Evolutionary conservation across 2,113 vertebrate species (phyloP), one percentile per base, ranked within the genome.

Genomic region (Lepus timidus): DNA sequence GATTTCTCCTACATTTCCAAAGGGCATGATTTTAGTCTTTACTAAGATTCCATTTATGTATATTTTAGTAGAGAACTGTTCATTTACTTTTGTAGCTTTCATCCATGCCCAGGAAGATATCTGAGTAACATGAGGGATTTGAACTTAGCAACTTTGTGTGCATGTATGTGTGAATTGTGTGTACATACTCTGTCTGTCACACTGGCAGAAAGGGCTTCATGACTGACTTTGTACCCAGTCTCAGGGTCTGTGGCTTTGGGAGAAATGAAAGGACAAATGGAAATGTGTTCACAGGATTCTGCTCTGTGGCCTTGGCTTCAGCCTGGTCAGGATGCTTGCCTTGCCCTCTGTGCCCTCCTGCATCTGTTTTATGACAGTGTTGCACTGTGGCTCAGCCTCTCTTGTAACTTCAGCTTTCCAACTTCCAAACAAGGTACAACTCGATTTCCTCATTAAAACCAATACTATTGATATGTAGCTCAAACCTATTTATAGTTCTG

Each of bases 1-100:
- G 51, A 29, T 58, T 84, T 71, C 52, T 29, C 61, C 31, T 67
- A 3, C 23, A n/a, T 27, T 90, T 85, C 70, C 62, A 67, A 36
- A 85, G n/a, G 33, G 4, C 33, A 5, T 92, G 51, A 88, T 75
- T 94, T 90, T 67, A 52, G 90, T 88, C 44, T 95, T 76, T 64
- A 11, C 13, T 55, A 22, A 33, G n/a, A 36, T 31, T 92, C 65
- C 31, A 16, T 49, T 68, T n/a, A 75, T 64, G 31, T 31, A 2
- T 68, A 70, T 91, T 89, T 89, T 71, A 39, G 78, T 78, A 73
- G 51, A 79, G 5, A 31, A 78, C 83, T 84, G 16, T 61, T 71
- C 29, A 33, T 0, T 49, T 93, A 65, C n/a, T 44, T 83, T 61
- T 80, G 19, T 55, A 61, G 51, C 33, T 44, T 80, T 86, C 61